Evolutionary conservation across 2,113 vertebrate genomes (phyloP), one percentile per base, ranked within the genome.

Genomic region (Regulus satrapa): DNA sequence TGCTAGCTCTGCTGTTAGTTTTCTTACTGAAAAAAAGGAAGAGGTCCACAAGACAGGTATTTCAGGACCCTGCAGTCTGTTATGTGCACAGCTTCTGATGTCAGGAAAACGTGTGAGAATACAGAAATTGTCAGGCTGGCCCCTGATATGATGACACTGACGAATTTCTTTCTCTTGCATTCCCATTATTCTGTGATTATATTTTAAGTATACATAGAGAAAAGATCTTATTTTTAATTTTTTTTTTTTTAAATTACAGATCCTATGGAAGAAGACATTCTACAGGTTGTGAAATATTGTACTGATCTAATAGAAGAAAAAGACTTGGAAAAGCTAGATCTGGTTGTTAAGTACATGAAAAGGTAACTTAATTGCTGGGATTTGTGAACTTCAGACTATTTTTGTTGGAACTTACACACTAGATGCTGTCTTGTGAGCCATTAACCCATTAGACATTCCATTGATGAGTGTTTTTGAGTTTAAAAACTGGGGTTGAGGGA

Each of bases 301-400:
- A 99, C 99, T 93, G 99, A 99, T 89, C 98, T 99, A 82, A 99
- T 99, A 94, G 99, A 99, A 86, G 99, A 99, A 96, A 99, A 99
- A 95, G 99, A 99, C 94, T 98, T 99, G 96, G 99, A 99, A 95
- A 99, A 98, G 97, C 91, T 99, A 94, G 98, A 99, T 97, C 98
- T 99, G 72, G 98, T 99, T 77, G 99, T 99, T 94, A 99, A 99
- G 91, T 99, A 99, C 95, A 99, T 99, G 99, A 99, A 99, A 98
- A 98, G 98, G 98, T 98, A 98, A 67, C 19, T 94, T 56, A 71
- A 48, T 85, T 89, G 32, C 48, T 74, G 28, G 8, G 49, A 26
- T 32, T 83, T 56, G 19, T 63, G 61, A 43, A 26, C 17, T 72
- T 62, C 5, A 31, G 10, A 15, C 29, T 36, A 2, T 10, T 69